Conservation (phyloP, 2,888 invertebrate genomes). For the Trachelus stipa region DNA sequence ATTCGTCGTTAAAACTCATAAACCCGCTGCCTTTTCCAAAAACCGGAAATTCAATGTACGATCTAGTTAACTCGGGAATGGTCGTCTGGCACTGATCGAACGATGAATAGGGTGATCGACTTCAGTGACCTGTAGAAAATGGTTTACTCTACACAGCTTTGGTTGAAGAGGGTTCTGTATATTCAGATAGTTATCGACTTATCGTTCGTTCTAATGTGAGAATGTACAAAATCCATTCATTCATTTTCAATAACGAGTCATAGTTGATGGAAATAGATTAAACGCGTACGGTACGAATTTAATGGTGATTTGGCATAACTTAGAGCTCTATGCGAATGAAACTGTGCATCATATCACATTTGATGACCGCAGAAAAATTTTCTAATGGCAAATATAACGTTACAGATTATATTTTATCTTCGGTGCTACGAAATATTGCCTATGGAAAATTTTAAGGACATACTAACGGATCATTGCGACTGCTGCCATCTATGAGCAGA, state of each 20-base stretch:
- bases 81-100: background rate
- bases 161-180: background rate
- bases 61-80: no score
- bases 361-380: background rate
- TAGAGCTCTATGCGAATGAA: background rate
- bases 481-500: background rate
- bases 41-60: no score
- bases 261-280: background rate
- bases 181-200: background rate
- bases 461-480: background rate
- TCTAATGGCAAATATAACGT: background rate
- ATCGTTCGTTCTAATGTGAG: background rate
- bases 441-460: background rate
- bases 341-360: background rate
- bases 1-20: no score
- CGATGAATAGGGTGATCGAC: background rate
- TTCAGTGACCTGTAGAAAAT: background rate
- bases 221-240: background rate
- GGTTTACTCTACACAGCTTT: background rate
- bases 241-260: background rate
- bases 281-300: background rate
- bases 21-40: no score
- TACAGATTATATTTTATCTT: background rate
- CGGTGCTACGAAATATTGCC: background rate
- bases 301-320: background rate